These are phyloP conservation scores for Scaptomyza cyrtandrae DNA, from an alignment of 2,888 invertebrate species.

Conservation along the genomic window DNA sequence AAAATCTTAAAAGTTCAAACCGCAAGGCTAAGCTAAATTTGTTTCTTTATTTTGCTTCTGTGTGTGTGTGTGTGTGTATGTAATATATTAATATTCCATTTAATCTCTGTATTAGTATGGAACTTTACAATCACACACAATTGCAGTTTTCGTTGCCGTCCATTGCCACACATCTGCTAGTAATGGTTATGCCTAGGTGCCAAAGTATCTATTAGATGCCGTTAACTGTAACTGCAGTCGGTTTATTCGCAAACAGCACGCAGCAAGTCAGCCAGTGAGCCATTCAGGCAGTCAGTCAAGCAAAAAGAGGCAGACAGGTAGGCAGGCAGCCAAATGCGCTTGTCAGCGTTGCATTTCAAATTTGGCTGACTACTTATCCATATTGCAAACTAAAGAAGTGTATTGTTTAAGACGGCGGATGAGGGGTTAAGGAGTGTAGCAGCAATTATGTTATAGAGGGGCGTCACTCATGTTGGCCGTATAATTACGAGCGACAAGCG, in stretches of 20 bases:
- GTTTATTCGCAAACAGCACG: slow-evolving; percentile 71
- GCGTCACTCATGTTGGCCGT: slow-evolving; percentile 31
- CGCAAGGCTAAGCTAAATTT: no score
- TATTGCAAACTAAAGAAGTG: slow-evolving; percentile 23
- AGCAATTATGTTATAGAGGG: slow-evolving; percentile 1
- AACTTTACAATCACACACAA: background rate
- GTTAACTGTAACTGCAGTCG: slow-evolving; percentile 73
- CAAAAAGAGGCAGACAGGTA: slow-evolving; percentile 3
- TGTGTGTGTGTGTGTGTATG: background rate
- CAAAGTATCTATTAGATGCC: slow-evolving; percentile 81
- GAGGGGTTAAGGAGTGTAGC: background rate
- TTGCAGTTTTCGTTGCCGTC: background rate
- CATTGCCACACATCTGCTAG: slow-evolving; percentile 28
- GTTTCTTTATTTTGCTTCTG: background rate
- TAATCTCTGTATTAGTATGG: slow-evolving; percentile 20
- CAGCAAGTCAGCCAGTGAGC: slow-evolving; percentile 35
- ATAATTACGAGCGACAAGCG: slow-evolving; percentile 70
- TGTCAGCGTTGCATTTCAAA: slow-evolving; percentile 63
- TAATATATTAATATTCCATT: slow-evolving; percentile 12
- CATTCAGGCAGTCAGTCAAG: slow-evolving; percentile 26
- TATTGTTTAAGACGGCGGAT: background rate
- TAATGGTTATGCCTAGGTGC: slow-evolving; percentile 71
- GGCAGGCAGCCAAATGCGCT: slow-evolving; percentile 57
- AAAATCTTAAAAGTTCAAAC: background rate
- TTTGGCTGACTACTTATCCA: slow-evolving; percentile 54